Conservation (phyloP, 1,140 invertebrate genomes). For the Brachionus rotundiformis region DNA sequence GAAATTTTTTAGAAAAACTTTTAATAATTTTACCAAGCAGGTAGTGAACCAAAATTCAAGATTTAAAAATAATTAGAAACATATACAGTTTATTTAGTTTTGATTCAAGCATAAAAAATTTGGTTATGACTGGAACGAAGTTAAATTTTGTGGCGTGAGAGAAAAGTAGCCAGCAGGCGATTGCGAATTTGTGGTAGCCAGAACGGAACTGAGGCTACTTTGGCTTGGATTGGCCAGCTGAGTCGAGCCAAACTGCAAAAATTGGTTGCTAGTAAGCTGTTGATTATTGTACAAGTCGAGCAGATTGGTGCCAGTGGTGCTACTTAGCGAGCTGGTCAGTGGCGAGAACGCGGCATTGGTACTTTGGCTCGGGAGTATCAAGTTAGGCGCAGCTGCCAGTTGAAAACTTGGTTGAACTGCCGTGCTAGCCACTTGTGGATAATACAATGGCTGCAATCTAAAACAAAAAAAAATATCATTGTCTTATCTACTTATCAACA, state of each 20-base stretch:
- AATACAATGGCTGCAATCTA: conserved; percentile 16
- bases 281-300: not conserved
- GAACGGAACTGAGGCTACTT: not conserved
- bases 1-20: too few species aligned
- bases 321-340: not conserved
- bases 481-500: not conserved
- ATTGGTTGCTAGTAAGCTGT: not conserved
- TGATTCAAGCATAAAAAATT: not conserved
- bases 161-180: not conserved
- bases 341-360: not conserved
- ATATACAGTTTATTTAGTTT: not conserved
- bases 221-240: not conserved
- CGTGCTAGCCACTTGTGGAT: not conserved
- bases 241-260: not conserved
- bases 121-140: not conserved
- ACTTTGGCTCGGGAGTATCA: not conserved
- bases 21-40: too few species aligned
- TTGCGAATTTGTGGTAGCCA: not conserved
- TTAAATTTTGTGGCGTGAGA: conserved; percentile 11
- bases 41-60: too few species aligned
- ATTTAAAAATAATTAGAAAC: not conserved
- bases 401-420: not conserved
- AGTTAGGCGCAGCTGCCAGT: not conserved
- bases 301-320: not conserved
- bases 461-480: not conserved